A percentile compares a stretch with the other conserved stretches of the same genome.
phyloP scores from a whole-genome alignment of 2,888 invertebrate species.

The Scaptomyza reducta region DNA sequence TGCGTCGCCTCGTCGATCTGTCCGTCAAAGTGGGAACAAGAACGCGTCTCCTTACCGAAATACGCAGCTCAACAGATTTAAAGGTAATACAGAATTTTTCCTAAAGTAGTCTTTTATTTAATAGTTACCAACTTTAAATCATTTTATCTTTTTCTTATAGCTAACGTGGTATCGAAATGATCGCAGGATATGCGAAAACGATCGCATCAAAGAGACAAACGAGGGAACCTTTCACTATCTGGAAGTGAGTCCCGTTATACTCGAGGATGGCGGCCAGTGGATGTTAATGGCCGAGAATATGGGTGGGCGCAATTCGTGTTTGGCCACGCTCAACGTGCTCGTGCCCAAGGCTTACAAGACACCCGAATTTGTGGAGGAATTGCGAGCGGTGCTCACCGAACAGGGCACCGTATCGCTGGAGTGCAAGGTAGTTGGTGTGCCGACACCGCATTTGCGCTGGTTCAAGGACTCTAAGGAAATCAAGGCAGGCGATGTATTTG shows the following conservation, averaged over 20 bases:
- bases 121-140: too few relatives aligned
- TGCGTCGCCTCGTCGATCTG: constrained; percentile 92
- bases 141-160: constrained; percentile 83
- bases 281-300: constrained; percentile 92
- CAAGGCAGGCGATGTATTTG: constrained; percentile 95
- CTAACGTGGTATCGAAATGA: constrained; percentile 95
- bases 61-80: constrained; percentile 90
- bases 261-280: constrained; percentile 94
- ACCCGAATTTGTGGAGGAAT: constrained; percentile 93
- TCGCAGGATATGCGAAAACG: constrained; percentile 89
- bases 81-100: constrained; percentile 86
- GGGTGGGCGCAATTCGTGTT: constrained; percentile 90
- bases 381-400: constrained; percentile 92
- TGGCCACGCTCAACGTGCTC: constrained; percentile 91
- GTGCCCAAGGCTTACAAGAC: constrained; percentile 95
- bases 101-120: too few relatives aligned
- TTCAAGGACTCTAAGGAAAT: constrained; percentile 94
- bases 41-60: constrained; percentile 93
- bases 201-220: constrained; percentile 90
- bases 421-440: constrained; percentile 96
- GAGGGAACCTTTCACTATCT: constrained; percentile 95
- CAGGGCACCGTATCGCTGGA: constrained; percentile 95
- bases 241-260: constrained; percentile 91
- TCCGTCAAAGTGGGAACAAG: constrained; percentile 95
- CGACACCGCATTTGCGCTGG: constrained; percentile 91